Evolutionary conservation across 2,888 invertebrate species (phyloP), one percentile per base, ranked within the genome.

Genomic region (Drosophila affinis): DNA sequence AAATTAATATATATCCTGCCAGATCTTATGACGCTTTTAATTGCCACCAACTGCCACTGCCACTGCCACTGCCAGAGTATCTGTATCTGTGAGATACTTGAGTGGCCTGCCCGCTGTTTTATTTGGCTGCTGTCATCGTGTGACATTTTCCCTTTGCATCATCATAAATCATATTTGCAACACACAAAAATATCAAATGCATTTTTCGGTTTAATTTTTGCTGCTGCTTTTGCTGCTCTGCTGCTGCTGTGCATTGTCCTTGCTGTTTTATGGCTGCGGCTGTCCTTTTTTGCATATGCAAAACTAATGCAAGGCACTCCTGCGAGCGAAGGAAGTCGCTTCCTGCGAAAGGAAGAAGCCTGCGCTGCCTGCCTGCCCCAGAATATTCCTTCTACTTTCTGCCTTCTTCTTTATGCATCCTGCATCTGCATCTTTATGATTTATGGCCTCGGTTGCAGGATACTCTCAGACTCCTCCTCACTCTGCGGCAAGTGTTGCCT

Each of bases 161-260:
- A 83, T 80, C 89, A 85, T 91, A 90, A 90, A 90, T 90, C 82
- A 87, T 79, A 81, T 68, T n/a, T 39, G 78, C 83, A 68, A 69
- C 78, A 62, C 65, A 68, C 65, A 52, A 59, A 57, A 84, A 76
- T 78, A 80, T 80, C 79, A 67, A 60, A 76, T 63, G 62, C 60
- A 59, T 70, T 71, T 78, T 77, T 76, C 73, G 58, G 39, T 70
- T 75, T 65, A 81, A 87, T 85, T 87, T 81, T 85, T 51, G 52
- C 62, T 77, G 63, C 18, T 48, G 64, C 70, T 58, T 63, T 77
- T 39, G 17, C 51, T 48, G 10, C 0, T 24, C 5, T 5, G 24
- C 24, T 7, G 7, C 7, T 27, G 64, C 52, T 51, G 55, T 67
- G 65, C 55, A 62, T 68, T 63, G 83, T 81, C 78, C 84, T 81